Evolutionary conservation across 92 coral and sea anemone species (phyloP).

Genomic region (Phenganax subtilis): DNA sequence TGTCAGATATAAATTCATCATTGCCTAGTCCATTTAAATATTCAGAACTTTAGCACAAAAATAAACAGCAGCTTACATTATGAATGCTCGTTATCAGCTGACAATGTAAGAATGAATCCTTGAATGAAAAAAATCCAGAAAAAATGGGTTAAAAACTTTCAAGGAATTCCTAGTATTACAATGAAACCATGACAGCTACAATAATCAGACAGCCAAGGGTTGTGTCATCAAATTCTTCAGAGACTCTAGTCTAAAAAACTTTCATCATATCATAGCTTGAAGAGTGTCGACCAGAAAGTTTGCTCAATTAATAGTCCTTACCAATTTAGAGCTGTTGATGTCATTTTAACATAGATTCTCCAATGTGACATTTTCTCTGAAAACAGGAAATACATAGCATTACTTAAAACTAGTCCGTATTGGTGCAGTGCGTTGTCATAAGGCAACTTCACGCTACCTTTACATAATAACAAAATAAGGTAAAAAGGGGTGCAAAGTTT

Average conservation of each 20-base stretch:
- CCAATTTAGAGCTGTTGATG: too few relatives aligned
- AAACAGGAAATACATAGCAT: too few relatives aligned
- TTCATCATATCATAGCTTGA: slow-evolving; percentile 28
- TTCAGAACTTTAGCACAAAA: too few relatives aligned
- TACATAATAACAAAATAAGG: neutral
- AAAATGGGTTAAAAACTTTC: neutral
- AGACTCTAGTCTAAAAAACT: slow-evolving; percentile 40
- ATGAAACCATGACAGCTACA: neutral
- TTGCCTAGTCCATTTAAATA: slow-evolving; percentile 2
- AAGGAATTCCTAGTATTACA: neutral
- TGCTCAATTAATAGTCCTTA: too few relatives aligned
- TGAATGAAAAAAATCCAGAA: neutral
- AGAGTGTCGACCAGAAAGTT: too few relatives aligned
- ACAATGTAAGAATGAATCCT: neutral
- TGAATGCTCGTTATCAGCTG: neutral
- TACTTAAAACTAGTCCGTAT: too few relatives aligned
- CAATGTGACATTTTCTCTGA: too few relatives aligned
- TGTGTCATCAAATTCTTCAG: slow-evolving; percentile 36
- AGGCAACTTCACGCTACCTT: too few relatives aligned
- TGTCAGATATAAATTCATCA: slow-evolving; percentile 31
- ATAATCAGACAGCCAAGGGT: slow-evolving; percentile 45
- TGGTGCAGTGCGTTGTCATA: too few relatives aligned
- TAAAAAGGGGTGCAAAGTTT: neutral
- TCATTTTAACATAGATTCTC: too few relatives aligned
- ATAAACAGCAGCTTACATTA: too few relatives aligned